These are phyloP conservation scores for Nesogale talazaci DNA, from an alignment of 2,113 vertebrate species.

Conservation along the genomic window DNA sequence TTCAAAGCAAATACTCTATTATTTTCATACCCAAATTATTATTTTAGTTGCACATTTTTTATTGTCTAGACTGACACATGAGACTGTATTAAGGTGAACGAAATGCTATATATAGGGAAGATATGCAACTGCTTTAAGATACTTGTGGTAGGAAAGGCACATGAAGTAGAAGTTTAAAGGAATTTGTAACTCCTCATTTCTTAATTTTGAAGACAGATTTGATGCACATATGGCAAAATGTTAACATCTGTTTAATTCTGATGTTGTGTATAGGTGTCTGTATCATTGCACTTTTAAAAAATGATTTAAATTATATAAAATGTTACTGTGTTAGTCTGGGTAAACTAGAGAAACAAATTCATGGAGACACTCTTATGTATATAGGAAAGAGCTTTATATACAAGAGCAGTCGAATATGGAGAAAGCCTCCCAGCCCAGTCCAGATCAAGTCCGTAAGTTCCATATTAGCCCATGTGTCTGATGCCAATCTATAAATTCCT, in stretches of 20 bases:
- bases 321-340: no score
- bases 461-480: no score
- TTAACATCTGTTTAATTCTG: slow-evolving; percentile 72
- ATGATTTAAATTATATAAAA: slow-evolving; percentile 35
- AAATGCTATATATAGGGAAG: background rate
- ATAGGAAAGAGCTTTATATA: no score
- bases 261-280: background rate
- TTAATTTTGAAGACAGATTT: slow-evolving; percentile 50
- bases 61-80: background rate
- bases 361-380: no score
- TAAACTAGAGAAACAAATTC: no score
- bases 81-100: background rate
- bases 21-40: background rate
- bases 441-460: no score
- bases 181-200: slow-evolving; percentile 34
- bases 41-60: background rate
- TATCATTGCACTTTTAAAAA: slow-evolving; percentile 38
- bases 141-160: background rate
- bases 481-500: no score
- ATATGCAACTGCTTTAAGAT: background rate
- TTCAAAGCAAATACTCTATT: background rate
- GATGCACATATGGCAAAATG: slow-evolving; percentile 60
- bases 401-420: no score
- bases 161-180: background rate
- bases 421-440: no score